Evolutionary conservation across 2,113 vertebrate species (phyloP).

Genomic region (Anarhynchus alexandrinus): DNA sequence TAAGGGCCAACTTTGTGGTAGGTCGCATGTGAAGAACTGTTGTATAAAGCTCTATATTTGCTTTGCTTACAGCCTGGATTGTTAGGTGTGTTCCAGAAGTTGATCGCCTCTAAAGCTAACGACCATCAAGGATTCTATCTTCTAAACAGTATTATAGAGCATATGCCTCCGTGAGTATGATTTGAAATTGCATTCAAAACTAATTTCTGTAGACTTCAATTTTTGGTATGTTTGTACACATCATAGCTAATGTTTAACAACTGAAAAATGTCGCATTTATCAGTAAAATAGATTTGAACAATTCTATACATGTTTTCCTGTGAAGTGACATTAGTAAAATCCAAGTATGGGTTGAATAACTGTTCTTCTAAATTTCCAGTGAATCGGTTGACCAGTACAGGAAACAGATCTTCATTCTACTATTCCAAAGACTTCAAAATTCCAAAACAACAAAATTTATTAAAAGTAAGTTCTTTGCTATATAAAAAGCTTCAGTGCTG

Average conservation of each 20-base stretch:
- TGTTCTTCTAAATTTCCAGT: constrained; percentile 69
- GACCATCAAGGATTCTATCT: constrained; percentile 99
- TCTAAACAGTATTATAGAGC: constrained; percentile 95
- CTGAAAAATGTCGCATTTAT: not conserved
- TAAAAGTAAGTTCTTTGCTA: constrained; percentile 86
- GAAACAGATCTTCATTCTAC: constrained; percentile 96
- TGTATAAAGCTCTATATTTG: not conserved
- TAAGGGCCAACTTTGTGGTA: not conserved
- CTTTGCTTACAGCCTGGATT: constrained; percentile 85
- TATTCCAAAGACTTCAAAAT: constrained; percentile 97
- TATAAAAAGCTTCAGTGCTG: not conserved
- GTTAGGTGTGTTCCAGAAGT: constrained; percentile 96
- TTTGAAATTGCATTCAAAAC: not conserved
- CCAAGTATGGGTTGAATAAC: not conserved
- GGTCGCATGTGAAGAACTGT: not conserved
- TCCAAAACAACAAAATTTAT: constrained; percentile 99
- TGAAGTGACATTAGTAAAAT: not conserved
- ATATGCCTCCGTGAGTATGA: constrained; percentile 91
- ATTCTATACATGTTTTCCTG: not conserved
- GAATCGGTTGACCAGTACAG: constrained; percentile 92
- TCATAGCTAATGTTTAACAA: not conserved
- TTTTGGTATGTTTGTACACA: not conserved
- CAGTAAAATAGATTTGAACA: not conserved
- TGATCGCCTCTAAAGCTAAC: constrained; percentile 97
- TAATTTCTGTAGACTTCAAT: not conserved